Conservation (phyloP, 92 coral and sea anemone species). For the Parazoanthus swiftii region DNA sequence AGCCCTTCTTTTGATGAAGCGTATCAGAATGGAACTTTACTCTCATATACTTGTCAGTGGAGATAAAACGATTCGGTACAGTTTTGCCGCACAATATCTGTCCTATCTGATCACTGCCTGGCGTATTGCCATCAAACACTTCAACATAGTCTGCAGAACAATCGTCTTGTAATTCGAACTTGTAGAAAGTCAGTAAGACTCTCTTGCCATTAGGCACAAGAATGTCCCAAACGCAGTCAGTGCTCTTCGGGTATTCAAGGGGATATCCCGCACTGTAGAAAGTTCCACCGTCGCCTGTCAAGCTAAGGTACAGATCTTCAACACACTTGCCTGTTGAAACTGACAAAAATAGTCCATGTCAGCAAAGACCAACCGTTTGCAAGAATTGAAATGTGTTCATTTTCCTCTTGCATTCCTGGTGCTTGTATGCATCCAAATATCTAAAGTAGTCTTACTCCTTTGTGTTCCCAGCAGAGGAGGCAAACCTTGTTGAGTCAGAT, state of each 20-base stretch:
- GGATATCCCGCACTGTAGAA: slow-evolving; percentile 34
- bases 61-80: slow-evolving; percentile 4
- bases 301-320: not conserved
- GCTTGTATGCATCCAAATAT: no score
- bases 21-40: slow-evolving; percentile 10
- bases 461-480: no score
- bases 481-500: no score
- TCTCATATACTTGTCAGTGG: slow-evolving; percentile 1
- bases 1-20: not conserved
- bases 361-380: not conserved
- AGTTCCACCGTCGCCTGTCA: slow-evolving; percentile 19
- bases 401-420: no score
- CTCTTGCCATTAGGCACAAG: slow-evolving; percentile 6
- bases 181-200: slow-evolving; percentile 20
- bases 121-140: not conserved
- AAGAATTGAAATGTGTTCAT: no score
- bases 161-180: slow-evolving; percentile 4
- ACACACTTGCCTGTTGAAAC: slow-evolving; percentile 27
- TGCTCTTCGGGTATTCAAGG: slow-evolving; percentile 12
- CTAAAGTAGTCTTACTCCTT: no score
- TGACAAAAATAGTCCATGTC: not conserved
- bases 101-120: not conserved
- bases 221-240: slow-evolving; percentile 24
- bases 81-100: slow-evolving; percentile 4
- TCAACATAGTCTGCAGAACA: slow-evolving; percentile 19